Conservation (phyloP, 2,888 invertebrate species). For the Gastracanthus pulcherrimus region DNA sequence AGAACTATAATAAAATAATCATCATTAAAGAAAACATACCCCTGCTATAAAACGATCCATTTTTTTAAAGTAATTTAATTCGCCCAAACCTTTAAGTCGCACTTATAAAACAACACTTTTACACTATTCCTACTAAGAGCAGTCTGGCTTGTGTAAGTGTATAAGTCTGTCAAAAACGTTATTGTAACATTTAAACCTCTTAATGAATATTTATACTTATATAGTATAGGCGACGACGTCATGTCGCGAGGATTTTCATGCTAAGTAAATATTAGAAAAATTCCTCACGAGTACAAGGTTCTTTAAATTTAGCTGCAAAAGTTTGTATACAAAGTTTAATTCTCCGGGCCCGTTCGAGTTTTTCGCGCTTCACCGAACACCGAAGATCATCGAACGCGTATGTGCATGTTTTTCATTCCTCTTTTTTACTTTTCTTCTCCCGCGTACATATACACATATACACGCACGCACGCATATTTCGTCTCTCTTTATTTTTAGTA, state of each 20-base stretch:
- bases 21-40: constrained; percentile 29
- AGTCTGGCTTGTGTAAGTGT: constrained; percentile 20
- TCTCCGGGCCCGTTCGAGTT: not conserved
- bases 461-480: constrained; percentile 8
- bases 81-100: constrained; percentile 24
- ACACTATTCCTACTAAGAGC: constrained; percentile 20
- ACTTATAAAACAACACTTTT: constrained; percentile 40
- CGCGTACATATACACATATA: constrained; percentile 30
- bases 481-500: constrained; percentile 27
- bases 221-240: not conserved
- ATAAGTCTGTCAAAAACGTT: constrained; percentile 37
- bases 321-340: constrained; percentile 34
- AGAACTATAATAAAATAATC: constrained; percentile 8
- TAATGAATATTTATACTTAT: constrained; percentile 32
- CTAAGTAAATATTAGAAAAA: constrained; percentile 37
- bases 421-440: constrained; percentile 6
- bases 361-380: not conserved
- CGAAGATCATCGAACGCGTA: not conserved
- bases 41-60: not conserved
- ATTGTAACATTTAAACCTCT: constrained; percentile 19
- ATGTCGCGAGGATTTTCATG: not conserved
- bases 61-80: constrained; percentile 34
- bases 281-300: constrained; percentile 7
- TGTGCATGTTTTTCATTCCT: constrained; percentile 14
- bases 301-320: constrained; percentile 39